Evolutionary conservation across 1,140 invertebrate species (phyloP), one percentile per base, ranked within the genome.

Genomic region (Caenorhabditis inopinata): DNA sequence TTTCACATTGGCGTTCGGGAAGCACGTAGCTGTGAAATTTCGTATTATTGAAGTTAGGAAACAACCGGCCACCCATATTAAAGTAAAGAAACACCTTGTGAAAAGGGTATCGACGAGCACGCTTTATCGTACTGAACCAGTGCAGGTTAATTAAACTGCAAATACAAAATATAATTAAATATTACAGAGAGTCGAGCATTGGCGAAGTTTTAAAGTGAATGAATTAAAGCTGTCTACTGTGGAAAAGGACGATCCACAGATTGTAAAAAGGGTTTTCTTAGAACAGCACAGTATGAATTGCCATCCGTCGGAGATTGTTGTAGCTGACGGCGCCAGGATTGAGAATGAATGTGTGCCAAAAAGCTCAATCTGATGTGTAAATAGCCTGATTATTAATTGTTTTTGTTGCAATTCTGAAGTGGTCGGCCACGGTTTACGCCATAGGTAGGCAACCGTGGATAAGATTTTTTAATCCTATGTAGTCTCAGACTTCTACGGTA

Each of bases 1-100:
- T 68, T 68, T 68, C 32, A 68, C 58, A 6, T 68, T 68, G 58
- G 58, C 58, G 11, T 68, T 68, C 32, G 58, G 58, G 21, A 68
- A 68, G 25, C 25, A 68, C 32, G 32, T 68, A 18, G 58, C 58
- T 16, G 58, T 68, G 11, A 68, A 68, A 12, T 68, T 38, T 12
- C 58, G 58, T 7, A 38, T 68, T 9, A 68, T 68, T 21, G 58
- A 68, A 68, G 25, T 27, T 42, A 29, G 58, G 11, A 68, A 68
- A 38, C 32, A 68, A 21, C 58, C 58, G 5, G 32, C 38, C 32
- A 18, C n/a, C 7, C 12, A 68, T 42, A 32, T 68, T 2, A 68
- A 68, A 21, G 32, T 32, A 9, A 68, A 68, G 21, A 18, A 21
- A 21, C 29, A 68, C 21, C 58, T 11, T 18, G 58, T 68, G 5